phyloP scores from a whole-genome alignment of 2,888 invertebrate genomes.

The Synergus umbraculus region DNA sequence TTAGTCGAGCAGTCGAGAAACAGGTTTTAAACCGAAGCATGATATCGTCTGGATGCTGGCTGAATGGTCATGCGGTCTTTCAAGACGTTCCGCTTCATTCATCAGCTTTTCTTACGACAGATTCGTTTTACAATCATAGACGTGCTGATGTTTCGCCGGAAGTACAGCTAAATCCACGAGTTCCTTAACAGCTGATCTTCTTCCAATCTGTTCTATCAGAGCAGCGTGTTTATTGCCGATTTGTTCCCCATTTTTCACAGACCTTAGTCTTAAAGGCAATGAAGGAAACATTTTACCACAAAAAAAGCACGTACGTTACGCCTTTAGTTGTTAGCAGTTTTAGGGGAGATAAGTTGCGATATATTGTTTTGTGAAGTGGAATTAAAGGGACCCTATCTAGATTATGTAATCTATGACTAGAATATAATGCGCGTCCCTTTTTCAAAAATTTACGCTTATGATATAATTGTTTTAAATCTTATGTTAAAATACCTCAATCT shows the following conservation, averaged over 20 bases:
- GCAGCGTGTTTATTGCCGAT: neutral
- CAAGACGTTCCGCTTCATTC: conserved; percentile 35
- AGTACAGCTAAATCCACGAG: conserved; percentile 43
- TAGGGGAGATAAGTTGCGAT: too few species aligned
- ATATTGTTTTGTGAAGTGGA: too few species aligned
- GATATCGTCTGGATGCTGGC: conserved; percentile 10
- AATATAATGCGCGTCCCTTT: too few species aligned
- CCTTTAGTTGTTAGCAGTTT: too few species aligned
- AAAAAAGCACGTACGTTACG: too few species aligned
- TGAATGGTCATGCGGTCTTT: conserved; percentile 32
- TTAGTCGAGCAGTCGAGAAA: conserved; percentile 28
- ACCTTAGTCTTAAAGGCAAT: too few species aligned
- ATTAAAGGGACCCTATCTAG: too few species aligned
- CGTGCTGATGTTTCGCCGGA: conserved; percentile 43
- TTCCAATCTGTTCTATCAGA: conserved; percentile 1
- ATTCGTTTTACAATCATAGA: conserved; percentile 32
- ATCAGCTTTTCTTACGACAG: conserved; percentile 35
- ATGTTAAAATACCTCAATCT: too few species aligned
- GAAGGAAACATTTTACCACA: too few species aligned
- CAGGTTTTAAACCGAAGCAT: conserved; percentile 34
- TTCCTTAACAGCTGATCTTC: conserved; percentile 19
- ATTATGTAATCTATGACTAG: too few species aligned
- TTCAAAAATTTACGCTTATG: too few species aligned
- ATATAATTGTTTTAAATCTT: too few species aligned
- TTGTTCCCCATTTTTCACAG: neutral